These are phyloP conservation scores for Eira barbara DNA, from an alignment of 2,113 vertebrate species.

Conservation along the genomic window DNA sequence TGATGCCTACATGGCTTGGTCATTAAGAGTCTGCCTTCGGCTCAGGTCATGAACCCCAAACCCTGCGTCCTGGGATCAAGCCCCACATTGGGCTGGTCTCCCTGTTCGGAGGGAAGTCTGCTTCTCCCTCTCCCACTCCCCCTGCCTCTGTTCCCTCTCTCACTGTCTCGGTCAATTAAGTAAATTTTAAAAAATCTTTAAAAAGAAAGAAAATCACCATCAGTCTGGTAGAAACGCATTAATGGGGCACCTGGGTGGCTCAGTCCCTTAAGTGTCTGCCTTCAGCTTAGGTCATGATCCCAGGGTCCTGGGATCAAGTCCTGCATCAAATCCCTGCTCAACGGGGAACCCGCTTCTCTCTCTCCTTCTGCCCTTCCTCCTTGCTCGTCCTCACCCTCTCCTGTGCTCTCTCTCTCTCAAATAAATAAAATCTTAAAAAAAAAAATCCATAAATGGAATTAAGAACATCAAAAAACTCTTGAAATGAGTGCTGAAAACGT, in stretches of 20 bases:
- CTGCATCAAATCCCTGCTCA: neutral
- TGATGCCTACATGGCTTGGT: neutral
- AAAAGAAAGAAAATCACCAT: neutral
- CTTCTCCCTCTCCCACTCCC: neutral
- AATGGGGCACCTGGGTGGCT: neutral
- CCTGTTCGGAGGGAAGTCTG: neutral
- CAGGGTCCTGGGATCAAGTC: neutral
- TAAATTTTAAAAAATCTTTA: too few relatives aligned
- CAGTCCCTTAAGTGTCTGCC: too few relatives aligned
- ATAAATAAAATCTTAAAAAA: neutral
- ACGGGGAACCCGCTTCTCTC: neutral
- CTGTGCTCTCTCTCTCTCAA: neutral
- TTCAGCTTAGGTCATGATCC: neutral
- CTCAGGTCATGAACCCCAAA: neutral
- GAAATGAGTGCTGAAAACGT: neutral
- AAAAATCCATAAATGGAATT: neutral
- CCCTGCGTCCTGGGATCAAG: neutral
- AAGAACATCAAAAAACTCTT: neutral
- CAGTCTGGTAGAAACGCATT: too few relatives aligned
- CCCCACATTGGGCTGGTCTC: too few relatives aligned
- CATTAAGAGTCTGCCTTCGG: too few relatives aligned
- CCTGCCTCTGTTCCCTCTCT: too few relatives aligned
- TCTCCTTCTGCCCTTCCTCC: too few relatives aligned
- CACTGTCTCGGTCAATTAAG: too few relatives aligned
- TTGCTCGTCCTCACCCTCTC: too few relatives aligned